Evolutionary conservation across 2,113 vertebrate species (phyloP).

Genomic region (Labrus mixtus): DNA sequence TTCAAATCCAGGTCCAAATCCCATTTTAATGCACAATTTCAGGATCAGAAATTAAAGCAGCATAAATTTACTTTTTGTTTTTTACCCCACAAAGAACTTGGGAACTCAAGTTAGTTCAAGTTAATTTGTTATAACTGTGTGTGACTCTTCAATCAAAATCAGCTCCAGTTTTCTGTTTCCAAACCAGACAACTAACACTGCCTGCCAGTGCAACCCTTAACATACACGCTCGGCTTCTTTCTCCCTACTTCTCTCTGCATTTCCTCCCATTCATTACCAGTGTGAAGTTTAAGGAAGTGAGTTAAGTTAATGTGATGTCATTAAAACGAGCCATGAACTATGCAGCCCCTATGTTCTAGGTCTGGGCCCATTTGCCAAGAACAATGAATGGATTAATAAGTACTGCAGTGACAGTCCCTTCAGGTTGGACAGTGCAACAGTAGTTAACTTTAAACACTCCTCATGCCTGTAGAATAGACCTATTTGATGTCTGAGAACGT

Average conservation of each 20-base stretch:
- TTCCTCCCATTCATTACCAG: slow-evolving; percentile 84
- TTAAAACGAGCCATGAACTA: slow-evolving; percentile 81
- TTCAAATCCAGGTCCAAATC: background rate
- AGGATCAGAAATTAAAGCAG: slow-evolving; percentile 29
- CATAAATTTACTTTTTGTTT: slow-evolving; percentile 7
- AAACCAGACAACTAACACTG: slow-evolving; percentile 17
- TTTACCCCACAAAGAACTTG: background rate
- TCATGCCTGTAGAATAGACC: slow-evolving; percentile 54
- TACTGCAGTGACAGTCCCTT: slow-evolving; percentile 48
- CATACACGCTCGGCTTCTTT: slow-evolving; percentile 36
- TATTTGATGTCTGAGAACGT: slow-evolving; percentile 60
- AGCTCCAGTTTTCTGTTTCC: slow-evolving; percentile 7
- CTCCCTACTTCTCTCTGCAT: slow-evolving; percentile 66
- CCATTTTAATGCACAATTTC: slow-evolving; percentile 40
- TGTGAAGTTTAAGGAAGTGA: slow-evolving; percentile 88
- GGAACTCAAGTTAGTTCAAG: background rate
- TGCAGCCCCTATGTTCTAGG: slow-evolving; percentile 68
- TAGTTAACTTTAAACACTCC: slow-evolving; percentile 78
- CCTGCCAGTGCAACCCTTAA: slow-evolving; percentile 13
- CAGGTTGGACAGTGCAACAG: slow-evolving; percentile 69
- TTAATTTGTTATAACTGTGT: background rate
- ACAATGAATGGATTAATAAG: slow-evolving; percentile 80
- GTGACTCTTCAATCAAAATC: background rate
- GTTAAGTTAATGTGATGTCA: slow-evolving; percentile 90
- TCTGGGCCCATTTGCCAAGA: slow-evolving; percentile 75